These are phyloP conservation scores for Argya squamiceps DNA, from an alignment of 2,797 vertebrate genomes.

Conservation along the genomic window DNA sequence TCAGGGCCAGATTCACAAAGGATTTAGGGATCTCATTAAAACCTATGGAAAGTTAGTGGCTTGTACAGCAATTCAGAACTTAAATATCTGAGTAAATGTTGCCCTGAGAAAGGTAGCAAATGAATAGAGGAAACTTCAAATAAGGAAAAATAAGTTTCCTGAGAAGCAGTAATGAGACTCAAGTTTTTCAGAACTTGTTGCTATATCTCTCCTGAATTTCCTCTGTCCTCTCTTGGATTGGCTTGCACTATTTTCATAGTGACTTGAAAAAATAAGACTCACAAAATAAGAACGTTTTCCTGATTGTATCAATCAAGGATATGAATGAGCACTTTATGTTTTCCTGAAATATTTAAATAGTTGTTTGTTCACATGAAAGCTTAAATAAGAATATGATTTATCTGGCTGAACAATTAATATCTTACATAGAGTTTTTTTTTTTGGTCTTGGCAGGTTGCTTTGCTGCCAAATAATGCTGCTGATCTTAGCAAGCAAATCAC, in stretches of 20 bases:
- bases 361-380: neutral
- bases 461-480: conserved; percentile 87
- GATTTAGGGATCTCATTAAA: neutral
- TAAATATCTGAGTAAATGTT: neutral
- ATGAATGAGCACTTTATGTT: neutral
- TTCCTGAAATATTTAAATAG: neutral
- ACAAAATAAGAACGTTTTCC: neutral
- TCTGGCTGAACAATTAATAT: neutral
- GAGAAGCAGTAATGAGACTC: neutral
- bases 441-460: conserved; percentile 80
- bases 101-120: neutral
- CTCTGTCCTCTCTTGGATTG: neutral
- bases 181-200: neutral
- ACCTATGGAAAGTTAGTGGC: neutral
- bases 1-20: neutral
- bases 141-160: neutral
- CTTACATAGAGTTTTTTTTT: neutral
- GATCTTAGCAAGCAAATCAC: conserved; percentile 89
- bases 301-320: neutral
- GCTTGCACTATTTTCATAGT: neutral
- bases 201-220: neutral
- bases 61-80: neutral
- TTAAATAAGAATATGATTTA: neutral
- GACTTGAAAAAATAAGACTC: neutral
- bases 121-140: neutral